Evolutionary conservation across 2,888 invertebrate genomes (phyloP).

Genomic region (Dendrolimus pini): DNA sequence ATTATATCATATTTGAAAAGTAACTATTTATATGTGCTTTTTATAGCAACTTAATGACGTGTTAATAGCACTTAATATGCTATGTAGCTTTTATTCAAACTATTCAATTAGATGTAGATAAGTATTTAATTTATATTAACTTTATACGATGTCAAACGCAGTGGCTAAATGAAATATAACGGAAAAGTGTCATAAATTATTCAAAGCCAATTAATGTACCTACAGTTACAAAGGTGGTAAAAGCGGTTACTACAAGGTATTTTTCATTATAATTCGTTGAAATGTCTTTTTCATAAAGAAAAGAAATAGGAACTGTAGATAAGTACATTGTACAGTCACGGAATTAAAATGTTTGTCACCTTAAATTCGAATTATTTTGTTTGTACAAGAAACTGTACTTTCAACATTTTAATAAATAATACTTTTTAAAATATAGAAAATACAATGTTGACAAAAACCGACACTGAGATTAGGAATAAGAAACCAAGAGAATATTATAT

Average conservation of each 20-base stretch:
- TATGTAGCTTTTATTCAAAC: slow-evolving; percentile 1
- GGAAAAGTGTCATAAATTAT: slow-evolving; percentile 14
- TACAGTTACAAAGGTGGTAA: neutral
- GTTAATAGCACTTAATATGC: slow-evolving; percentile 1
- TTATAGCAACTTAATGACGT: neutral
- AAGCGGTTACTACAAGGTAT: neutral
- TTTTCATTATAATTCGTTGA: too few species aligned
- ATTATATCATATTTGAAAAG: neutral
- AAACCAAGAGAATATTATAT: too few species aligned
- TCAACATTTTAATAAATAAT: too few species aligned
- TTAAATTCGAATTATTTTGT: too few species aligned
- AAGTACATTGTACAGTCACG: too few species aligned
- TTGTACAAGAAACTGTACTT: too few species aligned
- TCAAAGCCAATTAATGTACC: slow-evolving; percentile 4
- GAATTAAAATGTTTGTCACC: too few species aligned
- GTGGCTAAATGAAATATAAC: slow-evolving; percentile 1
- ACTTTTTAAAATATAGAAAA: too few species aligned
- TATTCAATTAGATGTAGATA: slow-evolving; percentile 5
- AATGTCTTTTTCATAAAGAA: too few species aligned
- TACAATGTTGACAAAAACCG: too few species aligned
- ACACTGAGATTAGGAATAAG: too few species aligned
- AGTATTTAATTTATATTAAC: neutral
- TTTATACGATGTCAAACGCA: neutral
- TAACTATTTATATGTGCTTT: neutral
- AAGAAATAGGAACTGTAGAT: too few species aligned